A percentile compares a stretch with the other conserved stretches of the same genome.
phyloP scores from a whole-genome alignment of 2,888 invertebrate genomes.

The Drosophila neotestacea region DNA sequence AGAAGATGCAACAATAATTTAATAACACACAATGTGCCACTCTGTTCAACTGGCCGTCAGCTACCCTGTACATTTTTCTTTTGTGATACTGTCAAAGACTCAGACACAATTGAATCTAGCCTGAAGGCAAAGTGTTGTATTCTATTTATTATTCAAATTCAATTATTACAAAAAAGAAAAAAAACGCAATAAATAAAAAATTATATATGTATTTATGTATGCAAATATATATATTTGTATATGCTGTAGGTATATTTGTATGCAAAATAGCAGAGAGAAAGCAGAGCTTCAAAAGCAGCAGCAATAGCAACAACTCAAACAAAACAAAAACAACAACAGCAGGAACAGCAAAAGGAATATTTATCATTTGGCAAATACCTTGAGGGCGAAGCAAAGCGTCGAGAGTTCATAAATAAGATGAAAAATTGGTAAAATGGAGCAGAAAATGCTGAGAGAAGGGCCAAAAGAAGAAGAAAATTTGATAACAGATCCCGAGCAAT shows the following conservation, averaged over 20 bases:
- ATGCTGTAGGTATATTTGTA: slow-evolving; percentile 33
- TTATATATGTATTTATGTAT: slow-evolving; percentile 35
- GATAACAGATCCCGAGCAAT: slow-evolving; percentile 45
- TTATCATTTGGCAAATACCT: slow-evolving; percentile 75
- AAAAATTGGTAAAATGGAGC: slow-evolving; percentile 65
- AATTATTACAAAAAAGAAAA: slow-evolving; percentile 54
- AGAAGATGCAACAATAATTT: slow-evolving; percentile 62
- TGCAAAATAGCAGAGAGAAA: slow-evolving; percentile 33
- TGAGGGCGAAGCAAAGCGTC: slow-evolving; percentile 53
- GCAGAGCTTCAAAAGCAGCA: slow-evolving; percentile 15
- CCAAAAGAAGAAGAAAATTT: slow-evolving; percentile 38
- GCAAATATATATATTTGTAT: slow-evolving; percentile 25
- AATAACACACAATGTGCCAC: slow-evolving; percentile 51
- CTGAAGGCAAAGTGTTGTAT: slow-evolving; percentile 59
- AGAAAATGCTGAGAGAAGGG: slow-evolving; percentile 48
- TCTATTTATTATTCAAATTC: slow-evolving; percentile 76
- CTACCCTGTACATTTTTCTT: too few relatives aligned
- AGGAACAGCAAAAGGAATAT: slow-evolving; percentile 56
- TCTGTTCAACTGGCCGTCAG: too few relatives aligned
- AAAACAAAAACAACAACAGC: slow-evolving; percentile 1
- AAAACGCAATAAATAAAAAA: slow-evolving; percentile 68
- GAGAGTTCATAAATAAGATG: slow-evolving; percentile 74
- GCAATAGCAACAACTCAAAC: not conserved
- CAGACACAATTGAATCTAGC: slow-evolving; percentile 15
- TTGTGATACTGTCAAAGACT: slow-evolving; percentile 17